Evolutionary conservation across 1,140 invertebrate species (phyloP).

Genomic region (Ptiloglossa arizonensis): DNA sequence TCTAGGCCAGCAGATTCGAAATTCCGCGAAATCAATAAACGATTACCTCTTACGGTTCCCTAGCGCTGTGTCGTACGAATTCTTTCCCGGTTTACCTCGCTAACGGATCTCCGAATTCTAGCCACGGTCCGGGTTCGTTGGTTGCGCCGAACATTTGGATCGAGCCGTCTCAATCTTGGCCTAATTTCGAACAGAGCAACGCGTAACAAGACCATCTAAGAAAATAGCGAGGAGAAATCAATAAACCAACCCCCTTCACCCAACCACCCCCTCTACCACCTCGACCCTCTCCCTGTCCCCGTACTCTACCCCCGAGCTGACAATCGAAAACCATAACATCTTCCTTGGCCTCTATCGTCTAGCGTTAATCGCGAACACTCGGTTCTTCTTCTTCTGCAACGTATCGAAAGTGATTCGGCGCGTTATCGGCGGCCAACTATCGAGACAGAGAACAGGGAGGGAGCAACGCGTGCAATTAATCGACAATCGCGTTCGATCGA

Average conservation of each 20-base stretch:
- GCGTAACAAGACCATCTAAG: conserved; percentile 9
- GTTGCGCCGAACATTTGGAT: neutral
- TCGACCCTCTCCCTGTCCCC: too few relatives aligned
- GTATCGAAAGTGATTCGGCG: conserved; percentile 12
- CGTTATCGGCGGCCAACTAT: conserved; percentile 19
- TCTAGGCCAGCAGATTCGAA: conserved; percentile 21
- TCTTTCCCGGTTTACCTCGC: neutral
- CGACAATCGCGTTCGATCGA: conserved; percentile 33
- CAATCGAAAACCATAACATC: neutral
- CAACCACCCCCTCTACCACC: too few relatives aligned
- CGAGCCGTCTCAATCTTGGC: neutral
- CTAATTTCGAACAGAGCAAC: conserved; percentile 8
- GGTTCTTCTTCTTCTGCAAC: neutral
- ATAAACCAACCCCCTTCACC: conserved; percentile 19
- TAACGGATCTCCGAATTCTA: neutral
- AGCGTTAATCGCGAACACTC: neutral
- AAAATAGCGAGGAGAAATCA: conserved; percentile 26
- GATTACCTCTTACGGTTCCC: conserved; percentile 29
- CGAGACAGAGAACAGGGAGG: conserved; percentile 33
- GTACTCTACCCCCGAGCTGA: too few relatives aligned
- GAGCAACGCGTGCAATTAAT: conserved; percentile 29
- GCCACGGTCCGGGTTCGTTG: too few relatives aligned
- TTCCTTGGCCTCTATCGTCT: neutral
- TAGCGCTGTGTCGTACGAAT: neutral
- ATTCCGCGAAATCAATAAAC: conserved; percentile 43